A percentile compares a stretch with the other conserved stretches of the same genome.
Evolutionary conservation across 2,113 vertebrate species (phyloP).

Genomic region (Pleuronectes platessa): DNA sequence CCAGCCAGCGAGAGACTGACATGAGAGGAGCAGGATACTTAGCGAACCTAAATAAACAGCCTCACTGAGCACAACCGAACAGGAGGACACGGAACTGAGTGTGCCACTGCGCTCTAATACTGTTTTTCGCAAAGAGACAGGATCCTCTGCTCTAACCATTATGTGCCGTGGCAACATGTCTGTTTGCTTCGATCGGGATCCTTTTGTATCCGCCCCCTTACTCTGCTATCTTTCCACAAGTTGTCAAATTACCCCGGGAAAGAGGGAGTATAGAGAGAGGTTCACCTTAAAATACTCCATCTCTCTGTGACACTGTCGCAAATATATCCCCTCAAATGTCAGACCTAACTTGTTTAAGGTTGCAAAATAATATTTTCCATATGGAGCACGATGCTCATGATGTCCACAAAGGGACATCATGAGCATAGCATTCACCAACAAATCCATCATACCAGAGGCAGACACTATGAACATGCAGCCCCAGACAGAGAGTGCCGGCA

Average conservation of each 20-base stretch:
- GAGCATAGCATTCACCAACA: too few relatives aligned
- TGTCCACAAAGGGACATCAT: neutral
- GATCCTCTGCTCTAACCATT: constrained; percentile 43
- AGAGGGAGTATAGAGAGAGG: neutral
- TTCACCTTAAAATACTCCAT: neutral
- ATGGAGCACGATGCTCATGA: neutral
- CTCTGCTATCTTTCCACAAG: constrained; percentile 24
- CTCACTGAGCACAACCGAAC: constrained; percentile 29
- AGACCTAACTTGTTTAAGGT: neutral
- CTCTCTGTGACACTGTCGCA: neutral
- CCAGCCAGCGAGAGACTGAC: constrained; percentile 48
- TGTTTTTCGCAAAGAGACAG: constrained; percentile 55
- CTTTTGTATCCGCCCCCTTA: constrained; percentile 15
- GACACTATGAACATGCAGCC: too few relatives aligned
- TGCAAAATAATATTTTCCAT: neutral
- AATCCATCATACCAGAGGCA: too few relatives aligned
- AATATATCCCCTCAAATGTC: neutral
- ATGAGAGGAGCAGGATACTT: constrained; percentile 45
- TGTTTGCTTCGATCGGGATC: constrained; percentile 43
- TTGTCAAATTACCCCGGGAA: constrained; percentile 35
- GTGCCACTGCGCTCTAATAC: constrained; percentile 46
- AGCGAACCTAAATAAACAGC: constrained; percentile 61
- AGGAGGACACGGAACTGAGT: constrained; percentile 17
- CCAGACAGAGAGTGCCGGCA: too few relatives aligned
- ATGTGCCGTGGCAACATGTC: constrained; percentile 58